Base-by-base conservation (phyloP, 2,797 vertebrate species). In the Tamandua tetradactyla region DNA sequence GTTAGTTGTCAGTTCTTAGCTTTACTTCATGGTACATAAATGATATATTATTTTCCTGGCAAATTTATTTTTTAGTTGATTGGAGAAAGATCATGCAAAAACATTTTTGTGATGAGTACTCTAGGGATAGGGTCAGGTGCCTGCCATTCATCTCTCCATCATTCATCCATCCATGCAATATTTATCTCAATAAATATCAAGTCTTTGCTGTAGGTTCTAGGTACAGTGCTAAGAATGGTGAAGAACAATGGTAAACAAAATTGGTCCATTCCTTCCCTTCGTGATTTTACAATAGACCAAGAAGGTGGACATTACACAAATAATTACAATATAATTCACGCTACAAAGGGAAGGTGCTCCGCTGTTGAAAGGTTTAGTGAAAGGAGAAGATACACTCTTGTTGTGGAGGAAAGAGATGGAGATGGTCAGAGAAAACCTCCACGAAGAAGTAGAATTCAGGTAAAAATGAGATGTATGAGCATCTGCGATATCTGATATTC, bases 11-110 rank as follows among this genome's bases (percentile, higher is more conserved):
- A 84, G 59, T 62, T 95, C 75, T 90, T 93, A 72, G 83, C 37
- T 91, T 78, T 12, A 66, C 47, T 87, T 87, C 72, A 59, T 93
- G 66, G 78, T 92, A 17, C 18, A 40, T 80, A 75, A 85, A 91
- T 82, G 72, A 76, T 91, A 93, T 85, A 86, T 95, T 88, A 66
- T 88, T 94, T 90, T 95, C 49, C 66, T 78, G 93, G 81, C 23
- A 88, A 35, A 92, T 93, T 96, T 97, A 76, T 91, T 90, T 97
- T 92, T 84, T 62, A 82, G 72, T 93, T 59, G 68, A 92, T 25
- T 86, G 64, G n/a, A 30, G n/a, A 71, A 72, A 49, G 66, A 72
- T 44, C 74, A n/a, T 80, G 81, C 37, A 92, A n/a, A 30, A 93
- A 81, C 30, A 75, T 47, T 76, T 89, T 52, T 87, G 64, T 82